Evolutionary conservation across 2,113 vertebrate genomes (phyloP), one percentile per base, ranked within the genome.

Genomic region (Dicaeum eximium): DNA sequence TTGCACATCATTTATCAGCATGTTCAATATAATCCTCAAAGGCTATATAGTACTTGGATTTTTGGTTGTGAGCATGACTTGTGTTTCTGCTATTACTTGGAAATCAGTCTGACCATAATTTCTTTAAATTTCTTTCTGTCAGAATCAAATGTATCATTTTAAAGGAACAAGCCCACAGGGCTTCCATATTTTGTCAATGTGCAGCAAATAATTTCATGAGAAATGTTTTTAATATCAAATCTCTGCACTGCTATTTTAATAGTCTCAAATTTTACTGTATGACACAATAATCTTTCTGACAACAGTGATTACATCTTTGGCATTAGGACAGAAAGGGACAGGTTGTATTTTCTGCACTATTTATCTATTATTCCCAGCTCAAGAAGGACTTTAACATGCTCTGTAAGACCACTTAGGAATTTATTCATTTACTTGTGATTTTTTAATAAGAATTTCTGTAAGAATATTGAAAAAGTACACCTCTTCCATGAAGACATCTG

Each of bases 201-300:
- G 82, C 40, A 90, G 71, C n/a, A 78, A 94, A 56, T 80, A 96
- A 92, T 95, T 92, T 96, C 7, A 74, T 80, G 65, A 90, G 37
- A 64, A 90, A 90, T 83, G 48, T 82, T 82, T 93, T 90, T 86
- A 94, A 96, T 93, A 95, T 92, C 35, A 90, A 71, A 47, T 64
- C 44, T 86, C 51, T 86, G 24, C 11, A 40, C 27, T 60, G 33
- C 11, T 70, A 90, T 92, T 93, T 93, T 94, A 95, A 94, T 92
- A 88, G n/a, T 83, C 54, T 88, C 56, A 86, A 42, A 74, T 78
- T 75, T 90, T 73, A n/a, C 31, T 44, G 9, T 44, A 53, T 64
- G 66, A 54, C 45, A 80, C 35, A 83, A 57, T 80, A 90, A 83
- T 15, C n/a, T 45, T 93, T 92, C 56, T 95, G 88, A 78, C 79